These are phyloP conservation scores for Chaetogeoica ovagalla DNA, from an alignment of 2,888 invertebrate species.

Conservation along the genomic window DNA sequence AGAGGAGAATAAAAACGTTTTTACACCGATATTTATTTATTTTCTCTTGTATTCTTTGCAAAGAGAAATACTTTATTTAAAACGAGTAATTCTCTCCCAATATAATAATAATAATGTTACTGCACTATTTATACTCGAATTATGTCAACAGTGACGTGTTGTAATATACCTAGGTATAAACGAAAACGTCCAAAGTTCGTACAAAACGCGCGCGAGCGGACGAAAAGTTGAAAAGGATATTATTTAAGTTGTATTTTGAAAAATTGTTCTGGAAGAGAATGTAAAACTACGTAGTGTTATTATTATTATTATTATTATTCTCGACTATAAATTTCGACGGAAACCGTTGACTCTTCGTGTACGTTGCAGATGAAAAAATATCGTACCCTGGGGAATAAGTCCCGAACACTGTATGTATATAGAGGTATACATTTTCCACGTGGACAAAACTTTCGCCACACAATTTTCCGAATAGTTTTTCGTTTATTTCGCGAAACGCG, in stretches of 20 bases:
- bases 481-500: conserved; percentile 10
- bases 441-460: conserved; percentile 12
- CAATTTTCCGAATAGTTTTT: too few relatives aligned
- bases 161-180: not conserved
- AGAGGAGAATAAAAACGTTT: too few relatives aligned
- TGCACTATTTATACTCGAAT: too few relatives aligned
- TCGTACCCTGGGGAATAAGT: conserved; percentile 20
- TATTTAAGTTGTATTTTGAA: not conserved
- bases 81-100: too few relatives aligned
- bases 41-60: too few relatives aligned
- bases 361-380: conserved; percentile 22
- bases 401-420: not conserved
- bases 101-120: too few relatives aligned
- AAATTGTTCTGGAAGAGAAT: not conserved
- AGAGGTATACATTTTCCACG: not conserved
- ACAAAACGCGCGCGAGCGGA: not conserved
- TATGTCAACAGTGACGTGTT: not conserved
- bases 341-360: not conserved
- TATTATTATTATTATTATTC: not conserved
- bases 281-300: not conserved
- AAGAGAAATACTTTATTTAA: too few relatives aligned
- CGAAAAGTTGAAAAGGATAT: not conserved
- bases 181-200: not conserved
- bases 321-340: not conserved
- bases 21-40: too few relatives aligned